phyloP scores from a whole-genome alignment of 2,797 vertebrate species.

The Betta splendens region DNA sequence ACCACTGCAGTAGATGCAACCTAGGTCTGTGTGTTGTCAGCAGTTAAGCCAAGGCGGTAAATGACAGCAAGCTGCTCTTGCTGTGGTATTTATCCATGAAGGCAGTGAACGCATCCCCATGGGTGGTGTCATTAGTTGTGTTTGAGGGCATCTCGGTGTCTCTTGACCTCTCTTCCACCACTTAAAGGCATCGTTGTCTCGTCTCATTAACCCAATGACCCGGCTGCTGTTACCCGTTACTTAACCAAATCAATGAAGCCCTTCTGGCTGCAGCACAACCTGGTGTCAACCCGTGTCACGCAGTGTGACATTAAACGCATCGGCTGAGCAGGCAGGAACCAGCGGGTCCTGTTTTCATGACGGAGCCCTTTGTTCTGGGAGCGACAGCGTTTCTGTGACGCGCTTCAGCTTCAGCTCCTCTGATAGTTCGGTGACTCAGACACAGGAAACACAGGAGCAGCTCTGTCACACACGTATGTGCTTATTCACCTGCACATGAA shows the following conservation, averaged over 20 bases:
- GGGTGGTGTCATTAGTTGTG: slow-evolving; percentile 4
- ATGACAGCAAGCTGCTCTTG: slow-evolving; percentile 6
- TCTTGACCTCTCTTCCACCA: neutral
- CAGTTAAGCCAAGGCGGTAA: too few species aligned
- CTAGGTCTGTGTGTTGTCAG: too few species aligned
- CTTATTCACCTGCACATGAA: too few species aligned
- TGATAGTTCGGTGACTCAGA: slow-evolving; percentile 2
- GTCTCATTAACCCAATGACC: neutral
- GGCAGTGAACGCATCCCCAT: slow-evolving; percentile 3
- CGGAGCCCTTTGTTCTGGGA: slow-evolving; percentile 5
- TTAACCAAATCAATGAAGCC: neutral
- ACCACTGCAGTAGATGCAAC: too few species aligned
- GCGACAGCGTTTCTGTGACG: slow-evolving; percentile 4
- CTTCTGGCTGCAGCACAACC: neutral
- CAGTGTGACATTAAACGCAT: neutral
- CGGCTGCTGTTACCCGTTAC: slow-evolving; percentile 1
- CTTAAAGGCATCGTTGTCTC: neutral
- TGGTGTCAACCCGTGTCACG: neutral
- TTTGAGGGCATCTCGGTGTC: neutral
- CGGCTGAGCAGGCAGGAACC: slow-evolving; percentile 13
- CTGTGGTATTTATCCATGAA: slow-evolving; percentile 1
- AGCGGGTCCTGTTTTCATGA: neutral
- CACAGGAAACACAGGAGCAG: too few species aligned
- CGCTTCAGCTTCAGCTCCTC: neutral
- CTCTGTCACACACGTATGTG: too few species aligned